Conservation (phyloP, 2,888 invertebrate species). For the Schizaphis graminum region DNA sequence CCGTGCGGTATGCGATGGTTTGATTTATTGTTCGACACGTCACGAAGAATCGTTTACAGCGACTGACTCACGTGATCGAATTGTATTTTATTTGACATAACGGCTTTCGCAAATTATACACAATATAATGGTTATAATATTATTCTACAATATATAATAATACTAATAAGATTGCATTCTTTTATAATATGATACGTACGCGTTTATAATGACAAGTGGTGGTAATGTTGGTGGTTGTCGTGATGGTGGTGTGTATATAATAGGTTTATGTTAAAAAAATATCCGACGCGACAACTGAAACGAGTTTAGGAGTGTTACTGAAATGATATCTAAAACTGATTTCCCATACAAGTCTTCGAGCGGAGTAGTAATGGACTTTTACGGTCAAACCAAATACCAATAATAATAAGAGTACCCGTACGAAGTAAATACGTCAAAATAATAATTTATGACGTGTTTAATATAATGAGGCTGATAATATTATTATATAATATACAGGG, state of each 20-base stretch:
- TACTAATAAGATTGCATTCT: not conserved
- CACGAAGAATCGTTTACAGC: not conserved
- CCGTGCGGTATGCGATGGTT: not conserved
- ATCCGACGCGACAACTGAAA: not conserved
- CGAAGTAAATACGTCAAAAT: not conserved
- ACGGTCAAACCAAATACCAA: not conserved
- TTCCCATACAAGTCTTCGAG: not conserved
- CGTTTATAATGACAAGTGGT: not conserved
- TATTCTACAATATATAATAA: not conserved
- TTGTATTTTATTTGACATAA: not conserved
- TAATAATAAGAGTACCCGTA: not conserved
- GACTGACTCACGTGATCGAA: not conserved
- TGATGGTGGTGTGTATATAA: not conserved
- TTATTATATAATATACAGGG: not conserved
- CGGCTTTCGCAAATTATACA: not conserved
- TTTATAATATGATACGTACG: not conserved
- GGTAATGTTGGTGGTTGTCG: not conserved
- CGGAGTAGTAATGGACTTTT: not conserved
- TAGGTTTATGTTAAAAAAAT: not conserved
- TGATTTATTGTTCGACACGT: not conserved
- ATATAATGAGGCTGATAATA: not conserved
- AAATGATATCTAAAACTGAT: not conserved
- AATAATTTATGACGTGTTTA: not conserved
- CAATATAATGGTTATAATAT: not conserved
- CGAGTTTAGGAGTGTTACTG: constrained; percentile 7